A percentile compares a stretch with the other conserved stretches of the same genome.
phyloP scores from a whole-genome alignment of 30 jellyfish, hydroid and myxozoan species.

The Catostylus mosaicus region DNA sequence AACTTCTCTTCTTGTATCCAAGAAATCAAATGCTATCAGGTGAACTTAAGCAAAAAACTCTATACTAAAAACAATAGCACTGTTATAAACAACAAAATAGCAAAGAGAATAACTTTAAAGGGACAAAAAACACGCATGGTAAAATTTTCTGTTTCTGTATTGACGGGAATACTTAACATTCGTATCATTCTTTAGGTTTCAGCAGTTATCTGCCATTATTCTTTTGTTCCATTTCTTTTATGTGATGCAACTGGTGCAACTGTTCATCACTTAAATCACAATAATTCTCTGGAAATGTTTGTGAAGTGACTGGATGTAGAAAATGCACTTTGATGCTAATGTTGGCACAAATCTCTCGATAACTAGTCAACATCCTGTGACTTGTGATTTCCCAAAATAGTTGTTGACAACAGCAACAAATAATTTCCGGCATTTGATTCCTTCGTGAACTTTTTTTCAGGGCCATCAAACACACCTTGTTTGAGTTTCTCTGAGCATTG shows the following conservation, averaged over 20 bases:
- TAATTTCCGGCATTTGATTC: background rate
- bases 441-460: background rate
- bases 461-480: conserved; percentile 16
- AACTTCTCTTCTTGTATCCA: background rate
- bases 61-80: conserved; percentile 1
- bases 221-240: conserved; percentile 39
- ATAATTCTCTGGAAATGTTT: conserved; percentile 42
- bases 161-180: background rate
- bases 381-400: conserved; percentile 9
- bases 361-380: conserved; percentile 9
- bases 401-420: conserved; percentile 9
- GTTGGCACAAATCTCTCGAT: too few species aligned
- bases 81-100: conserved; percentile 7
- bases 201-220: conserved; percentile 46
- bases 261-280: conserved; percentile 68
- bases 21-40: conserved; percentile 13
- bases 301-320: too few species aligned
- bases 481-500: conserved; percentile 1
- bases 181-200: conserved; percentile 4
- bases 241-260: conserved; percentile 52
- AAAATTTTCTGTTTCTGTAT: background rate
- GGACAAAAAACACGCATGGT: conserved; percentile 8
- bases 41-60: background rate
- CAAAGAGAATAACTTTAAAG: conserved; percentile 16
- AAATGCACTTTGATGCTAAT: too few species aligned